phyloP scores from a whole-genome alignment of 37 sponge, comb jelly and placozoan species.

The Halisarca cf. caerulea region DNA sequence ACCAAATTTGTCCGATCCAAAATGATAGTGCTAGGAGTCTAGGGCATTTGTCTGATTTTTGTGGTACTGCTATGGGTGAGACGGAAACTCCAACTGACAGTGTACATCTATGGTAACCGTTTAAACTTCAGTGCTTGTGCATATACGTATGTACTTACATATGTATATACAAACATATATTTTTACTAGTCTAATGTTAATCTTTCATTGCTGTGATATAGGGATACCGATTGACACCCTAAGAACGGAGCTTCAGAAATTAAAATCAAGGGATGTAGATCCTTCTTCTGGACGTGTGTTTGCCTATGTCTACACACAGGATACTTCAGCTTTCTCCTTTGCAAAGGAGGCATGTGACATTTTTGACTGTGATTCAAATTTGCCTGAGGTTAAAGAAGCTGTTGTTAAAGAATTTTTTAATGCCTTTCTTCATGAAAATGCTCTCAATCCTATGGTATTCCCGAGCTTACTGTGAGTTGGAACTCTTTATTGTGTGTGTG shows the following conservation, averaged over 20 bases:
- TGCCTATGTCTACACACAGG: slow-evolving; percentile 70
- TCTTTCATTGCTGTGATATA: too few species aligned
- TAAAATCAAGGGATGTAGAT: slow-evolving; percentile 62
- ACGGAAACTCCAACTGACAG: too few species aligned
- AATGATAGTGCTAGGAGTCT: too few species aligned
- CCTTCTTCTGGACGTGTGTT: slow-evolving; percentile 70
- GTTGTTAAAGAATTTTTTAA: slow-evolving; percentile 62
- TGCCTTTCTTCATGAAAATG: slow-evolving; percentile 84
- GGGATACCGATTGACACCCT: too few species aligned
- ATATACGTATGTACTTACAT: too few species aligned
- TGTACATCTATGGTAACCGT: neutral
- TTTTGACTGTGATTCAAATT: slow-evolving; percentile 40
- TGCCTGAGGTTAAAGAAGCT: neutral
- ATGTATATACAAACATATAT: too few species aligned
- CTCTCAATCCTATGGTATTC: slow-evolving; percentile 83
- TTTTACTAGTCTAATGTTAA: too few species aligned
- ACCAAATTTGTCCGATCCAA: too few species aligned
- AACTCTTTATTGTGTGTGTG: neutral
- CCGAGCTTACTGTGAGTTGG: slow-evolving; percentile 47
- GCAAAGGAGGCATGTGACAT: slow-evolving; percentile 48
- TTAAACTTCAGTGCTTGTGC: slow-evolving; percentile 11
- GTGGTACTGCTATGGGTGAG: too few species aligned
- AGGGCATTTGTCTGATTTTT: too few species aligned
- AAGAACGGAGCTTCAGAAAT: slow-evolving; percentile 41
- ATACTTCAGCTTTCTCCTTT: slow-evolving; percentile 29